These are phyloP conservation scores for Zele albiditarsus DNA, from an alignment of 2,888 invertebrate genomes.

Conservation along the genomic window DNA sequence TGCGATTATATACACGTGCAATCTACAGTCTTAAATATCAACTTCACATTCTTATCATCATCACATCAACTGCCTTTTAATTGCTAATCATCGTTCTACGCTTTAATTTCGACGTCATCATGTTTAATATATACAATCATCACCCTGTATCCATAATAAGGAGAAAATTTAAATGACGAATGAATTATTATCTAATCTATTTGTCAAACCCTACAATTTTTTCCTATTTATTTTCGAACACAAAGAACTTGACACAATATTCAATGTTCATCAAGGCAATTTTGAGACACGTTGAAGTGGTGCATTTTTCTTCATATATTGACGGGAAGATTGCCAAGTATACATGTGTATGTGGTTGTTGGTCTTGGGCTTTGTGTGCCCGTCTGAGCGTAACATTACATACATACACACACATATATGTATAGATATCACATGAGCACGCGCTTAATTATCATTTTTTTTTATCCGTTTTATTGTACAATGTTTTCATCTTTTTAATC, in stretches of 20 bases:
- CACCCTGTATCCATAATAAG: background rate
- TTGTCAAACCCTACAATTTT: background rate
- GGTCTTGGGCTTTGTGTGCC: slow-evolving; percentile 44
- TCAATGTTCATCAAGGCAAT: slow-evolving; percentile 21
- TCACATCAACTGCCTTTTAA: background rate
- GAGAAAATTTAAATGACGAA: background rate
- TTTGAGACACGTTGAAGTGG: background rate
- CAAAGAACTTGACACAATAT: background rate
- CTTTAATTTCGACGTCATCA: too few species aligned
- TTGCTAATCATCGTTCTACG: slow-evolving; percentile 1
- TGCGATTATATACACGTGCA: background rate
- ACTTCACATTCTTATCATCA: background rate
- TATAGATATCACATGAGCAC: slow-evolving; percentile 26
- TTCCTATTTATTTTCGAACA: background rate
- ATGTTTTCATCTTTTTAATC: slow-evolving; percentile 56
- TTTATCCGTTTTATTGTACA: slow-evolving; percentile 50
- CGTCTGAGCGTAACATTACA: slow-evolving; percentile 48
- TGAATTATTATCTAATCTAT: background rate
- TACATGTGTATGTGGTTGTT: background rate
- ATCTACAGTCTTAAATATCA: background rate
- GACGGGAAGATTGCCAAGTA: slow-evolving; percentile 22
- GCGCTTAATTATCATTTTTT: slow-evolving; percentile 55
- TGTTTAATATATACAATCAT: too few species aligned
- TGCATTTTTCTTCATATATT: background rate
- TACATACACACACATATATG: slow-evolving; percentile 26